A percentile compares a stretch with the other conserved stretches of the same genome.
phyloP scores from a whole-genome alignment of 2,888 invertebrate genomes.

The Bellardia pandia region DNA sequence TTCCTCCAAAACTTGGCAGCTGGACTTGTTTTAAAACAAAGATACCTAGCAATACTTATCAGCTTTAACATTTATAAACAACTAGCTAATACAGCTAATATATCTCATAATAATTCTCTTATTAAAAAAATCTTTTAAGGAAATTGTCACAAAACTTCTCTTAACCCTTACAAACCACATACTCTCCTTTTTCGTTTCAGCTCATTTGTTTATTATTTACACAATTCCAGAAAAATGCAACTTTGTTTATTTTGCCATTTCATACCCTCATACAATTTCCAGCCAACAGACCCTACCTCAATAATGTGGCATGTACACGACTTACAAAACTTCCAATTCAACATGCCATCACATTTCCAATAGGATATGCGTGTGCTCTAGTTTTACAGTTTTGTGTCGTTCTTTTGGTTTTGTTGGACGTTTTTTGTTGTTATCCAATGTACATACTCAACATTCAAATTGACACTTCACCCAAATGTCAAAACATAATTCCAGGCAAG shows the following conservation, averaged over 20 bases:
- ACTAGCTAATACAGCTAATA: too few relatives aligned
- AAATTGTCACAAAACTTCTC: neutral
- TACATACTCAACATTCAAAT: slow-evolving; percentile 58
- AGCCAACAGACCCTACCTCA: slow-evolving; percentile 68
- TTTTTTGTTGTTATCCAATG: neutral
- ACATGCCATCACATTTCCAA: slow-evolving; percentile 65
- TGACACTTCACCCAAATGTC: slow-evolving; percentile 71
- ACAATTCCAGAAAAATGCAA: neutral
- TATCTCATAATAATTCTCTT: too few relatives aligned
- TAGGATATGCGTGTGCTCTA: slow-evolving; percentile 67
- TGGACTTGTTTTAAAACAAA: too few relatives aligned
- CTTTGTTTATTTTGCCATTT: slow-evolving; percentile 66
- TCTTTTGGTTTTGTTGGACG: neutral
- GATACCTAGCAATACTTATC: too few relatives aligned
- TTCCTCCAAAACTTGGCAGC: too few relatives aligned
- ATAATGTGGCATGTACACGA: slow-evolving; percentile 39
- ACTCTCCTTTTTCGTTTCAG: neutral
- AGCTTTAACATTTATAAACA: too few relatives aligned
- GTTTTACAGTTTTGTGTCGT: slow-evolving; percentile 41
- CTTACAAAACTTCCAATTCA: slow-evolving; percentile 64
- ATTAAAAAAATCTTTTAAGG: too few relatives aligned
- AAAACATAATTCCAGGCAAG: slow-evolving; percentile 61
- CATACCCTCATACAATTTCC: slow-evolving; percentile 38
- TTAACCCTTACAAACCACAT: neutral
- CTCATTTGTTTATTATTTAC: neutral